phyloP scores from a whole-genome alignment of 2,888 invertebrate genomes.

The Drosophila meridiana region DNA sequence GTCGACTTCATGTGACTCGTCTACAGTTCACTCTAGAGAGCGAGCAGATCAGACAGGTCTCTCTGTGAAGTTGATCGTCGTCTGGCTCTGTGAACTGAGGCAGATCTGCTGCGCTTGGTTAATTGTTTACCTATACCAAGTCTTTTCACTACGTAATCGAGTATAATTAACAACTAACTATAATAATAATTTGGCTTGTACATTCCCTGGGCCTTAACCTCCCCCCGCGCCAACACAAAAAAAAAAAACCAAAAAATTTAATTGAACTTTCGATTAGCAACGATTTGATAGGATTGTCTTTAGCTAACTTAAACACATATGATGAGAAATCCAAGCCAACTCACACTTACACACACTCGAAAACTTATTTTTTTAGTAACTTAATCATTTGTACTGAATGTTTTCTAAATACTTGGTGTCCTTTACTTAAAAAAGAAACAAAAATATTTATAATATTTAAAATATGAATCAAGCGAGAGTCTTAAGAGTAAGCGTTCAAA shows the following conservation, averaged over 20 bases:
- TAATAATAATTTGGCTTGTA: conserved; percentile 32
- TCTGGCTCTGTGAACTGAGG: not conserved
- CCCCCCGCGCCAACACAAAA: conserved; percentile 27
- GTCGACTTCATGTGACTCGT: not conserved
- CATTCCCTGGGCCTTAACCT: conserved; percentile 46
- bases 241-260: not conserved
- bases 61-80: not conserved
- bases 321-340: conserved; percentile 17
- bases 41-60: not conserved
- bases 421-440: conserved; percentile 31
- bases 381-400: conserved; percentile 69
- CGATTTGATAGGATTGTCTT: conserved; percentile 36
- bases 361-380: conserved; percentile 36
- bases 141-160: not conserved
- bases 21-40: not conserved
- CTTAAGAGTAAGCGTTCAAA: conserved; percentile 47
- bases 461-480: conserved; percentile 29
- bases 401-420: conserved; percentile 71
- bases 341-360: conserved; percentile 5
- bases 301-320: conserved; percentile 25
- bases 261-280: conserved; percentile 48
- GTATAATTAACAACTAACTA: not conserved
- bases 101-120: not conserved
- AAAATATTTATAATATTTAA: not conserved
- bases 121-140: too few relatives aligned